Percentiles rank a stretch among this genome's conserved stretches.
phyloP scores from a whole-genome alignment of 2,888 invertebrate genomes.

The Platynereis dumerilii region DNA sequence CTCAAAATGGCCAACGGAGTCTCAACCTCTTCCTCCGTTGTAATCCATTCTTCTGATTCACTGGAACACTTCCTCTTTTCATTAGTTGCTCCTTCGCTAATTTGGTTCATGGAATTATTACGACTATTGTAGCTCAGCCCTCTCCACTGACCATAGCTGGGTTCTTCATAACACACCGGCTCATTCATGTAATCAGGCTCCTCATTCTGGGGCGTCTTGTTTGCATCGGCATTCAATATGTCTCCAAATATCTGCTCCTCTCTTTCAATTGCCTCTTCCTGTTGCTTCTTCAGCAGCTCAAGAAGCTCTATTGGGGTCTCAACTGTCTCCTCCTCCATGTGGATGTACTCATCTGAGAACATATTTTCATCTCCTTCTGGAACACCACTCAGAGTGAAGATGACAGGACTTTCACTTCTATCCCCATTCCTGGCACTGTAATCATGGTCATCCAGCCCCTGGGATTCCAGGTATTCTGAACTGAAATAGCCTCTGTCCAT shows the following conservation, averaged over 20 bases:
- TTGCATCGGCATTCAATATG: slow-evolving; percentile 7
- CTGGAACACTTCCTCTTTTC: slow-evolving; percentile 22
- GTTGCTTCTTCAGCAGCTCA: slow-evolving; percentile 24
- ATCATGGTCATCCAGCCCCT: slow-evolving; percentile 13
- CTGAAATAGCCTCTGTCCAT: slow-evolving; percentile 24
- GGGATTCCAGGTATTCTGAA: slow-evolving; percentile 21
- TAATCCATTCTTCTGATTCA: slow-evolving; percentile 33
- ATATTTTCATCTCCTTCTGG: neutral
- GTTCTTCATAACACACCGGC: neutral
- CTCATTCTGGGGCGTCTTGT: neutral
- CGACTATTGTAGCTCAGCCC: neutral
- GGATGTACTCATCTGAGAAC: neutral
- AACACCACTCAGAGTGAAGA: neutral
- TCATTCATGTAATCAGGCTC: neutral
- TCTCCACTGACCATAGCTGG: neutral
- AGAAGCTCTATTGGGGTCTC: slow-evolving; percentile 25
- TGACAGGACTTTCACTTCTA: neutral
- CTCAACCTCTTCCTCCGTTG: slow-evolving; percentile 26
- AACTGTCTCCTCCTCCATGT: slow-evolving; percentile 21
- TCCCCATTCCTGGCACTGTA: too few relatives aligned
- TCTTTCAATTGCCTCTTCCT: slow-evolving; percentile 20
- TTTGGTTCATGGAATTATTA: neutral
- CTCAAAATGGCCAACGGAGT: slow-evolving; percentile 23
- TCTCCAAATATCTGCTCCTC: slow-evolving; percentile 17
- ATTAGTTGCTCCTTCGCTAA: neutral